Evolutionary conservation across 1,140 invertebrate genomes (phyloP), one percentile per base, ranked within the genome.

Genomic region (Ceratosolen solmsi): DNA sequence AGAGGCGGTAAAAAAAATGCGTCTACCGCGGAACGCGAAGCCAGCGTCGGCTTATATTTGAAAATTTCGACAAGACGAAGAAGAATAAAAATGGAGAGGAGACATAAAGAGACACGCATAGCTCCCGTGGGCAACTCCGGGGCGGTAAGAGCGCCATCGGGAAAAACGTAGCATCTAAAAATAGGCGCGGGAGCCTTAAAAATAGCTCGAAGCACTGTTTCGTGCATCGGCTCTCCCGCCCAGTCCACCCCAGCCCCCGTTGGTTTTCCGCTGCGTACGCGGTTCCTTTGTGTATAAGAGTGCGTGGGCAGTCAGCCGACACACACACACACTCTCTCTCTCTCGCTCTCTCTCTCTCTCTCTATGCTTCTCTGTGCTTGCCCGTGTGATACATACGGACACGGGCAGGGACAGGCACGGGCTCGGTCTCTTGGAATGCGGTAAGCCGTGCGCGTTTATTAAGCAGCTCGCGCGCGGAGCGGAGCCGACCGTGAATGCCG

Each of bases 291-390:
- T 73, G 71, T 51, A 30, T 30, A 20, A 3, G 22, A 20, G 56
- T 20, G 56, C 56, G 73, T 76, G 54, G 36, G 33, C 30, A 20
- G 54, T 11, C 17, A n/a, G 7, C 27, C 41, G 68, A 38, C 27
- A 22, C 70, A 22, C 36, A 25, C 71, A 70, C 79, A 65, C 13
- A 20, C 38, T 63, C 20, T 36, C 56, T 25, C 56, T 38, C 73
- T 51, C 30, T 11, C 51, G 54, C 20, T 41, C 30, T 60, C 30
- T 22, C 89, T 88, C 65, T n/a, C 86, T 79, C 63, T 83, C 54
- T 41, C 54, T 15, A 7, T 58, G 2, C 36, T 11, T 75, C 17
- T n/a, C 30, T 58, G 17, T 56, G 13, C 7, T 36, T 36, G n/a
- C 58, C 33, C 9, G n/a, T n/a, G n/a, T n/a, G n/a, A 63, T 41